Percentiles rank a stretch among this genome's conserved stretches.
Conservation (phyloP, 2,113 vertebrate genomes). For the Dendrocopos noguchii region DNA sequence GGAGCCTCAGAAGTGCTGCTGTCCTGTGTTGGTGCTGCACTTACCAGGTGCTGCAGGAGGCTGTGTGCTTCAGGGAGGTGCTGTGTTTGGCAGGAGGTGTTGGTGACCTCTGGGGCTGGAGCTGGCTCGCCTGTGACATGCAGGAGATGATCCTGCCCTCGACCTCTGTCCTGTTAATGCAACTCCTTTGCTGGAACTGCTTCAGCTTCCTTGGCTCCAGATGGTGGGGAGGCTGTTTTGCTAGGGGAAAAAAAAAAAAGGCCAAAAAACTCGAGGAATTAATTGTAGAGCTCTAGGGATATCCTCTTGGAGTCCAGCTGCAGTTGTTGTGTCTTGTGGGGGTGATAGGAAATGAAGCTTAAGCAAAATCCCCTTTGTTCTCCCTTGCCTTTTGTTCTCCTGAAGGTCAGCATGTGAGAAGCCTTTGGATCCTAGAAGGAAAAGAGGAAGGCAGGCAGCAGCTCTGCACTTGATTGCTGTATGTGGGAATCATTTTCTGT, state of each 20-base stretch:
- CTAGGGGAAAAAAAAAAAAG: background rate
- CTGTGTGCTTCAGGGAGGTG: background rate
- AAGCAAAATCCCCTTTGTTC: background rate
- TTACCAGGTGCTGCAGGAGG: background rate
- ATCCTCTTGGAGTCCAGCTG: background rate
- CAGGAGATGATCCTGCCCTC: background rate
- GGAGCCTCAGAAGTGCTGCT: background rate
- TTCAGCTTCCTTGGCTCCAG: background rate
- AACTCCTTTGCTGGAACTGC: background rate
- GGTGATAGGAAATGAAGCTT: background rate
- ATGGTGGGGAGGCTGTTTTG: background rate
- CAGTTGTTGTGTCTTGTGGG: background rate
- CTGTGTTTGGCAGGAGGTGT: background rate
- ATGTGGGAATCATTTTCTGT: background rate
- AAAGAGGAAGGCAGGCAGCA: background rate
- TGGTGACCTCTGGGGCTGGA: fast-evolving
- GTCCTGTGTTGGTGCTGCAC: background rate
- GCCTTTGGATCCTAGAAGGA: background rate
- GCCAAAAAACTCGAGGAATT: background rate
- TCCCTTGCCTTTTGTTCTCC: background rate
- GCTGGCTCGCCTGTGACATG: fast-evolving
- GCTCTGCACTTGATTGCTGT: background rate
- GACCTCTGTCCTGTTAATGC: background rate
- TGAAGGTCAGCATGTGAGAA: background rate
- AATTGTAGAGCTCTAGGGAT: background rate